Conservation (phyloP, 2,797 vertebrate species). For the Galago senegalensis region DNA sequence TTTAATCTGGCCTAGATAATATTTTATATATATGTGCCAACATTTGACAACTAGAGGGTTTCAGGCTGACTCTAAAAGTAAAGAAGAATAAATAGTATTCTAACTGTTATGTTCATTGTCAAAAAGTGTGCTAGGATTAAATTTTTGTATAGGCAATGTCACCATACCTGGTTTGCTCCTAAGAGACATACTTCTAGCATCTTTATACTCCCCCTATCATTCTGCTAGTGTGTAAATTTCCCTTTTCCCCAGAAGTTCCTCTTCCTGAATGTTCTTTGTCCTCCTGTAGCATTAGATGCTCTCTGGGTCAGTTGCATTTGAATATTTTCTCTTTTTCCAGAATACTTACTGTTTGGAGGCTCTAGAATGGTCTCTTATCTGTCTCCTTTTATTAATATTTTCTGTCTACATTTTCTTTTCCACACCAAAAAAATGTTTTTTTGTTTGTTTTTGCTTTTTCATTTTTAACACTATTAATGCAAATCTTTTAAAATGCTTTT, state of each 20-base stretch:
- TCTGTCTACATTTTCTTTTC: not conserved
- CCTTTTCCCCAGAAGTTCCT: not conserved
- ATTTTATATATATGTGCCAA: slow-evolving; percentile 1
- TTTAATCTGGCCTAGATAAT: not conserved
- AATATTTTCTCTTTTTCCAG: not conserved
- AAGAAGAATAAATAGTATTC: not conserved
- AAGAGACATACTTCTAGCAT: not conserved
- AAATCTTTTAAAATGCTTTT: not conserved
- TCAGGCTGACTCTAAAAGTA: slow-evolving; percentile 17
- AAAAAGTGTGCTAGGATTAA: not conserved
- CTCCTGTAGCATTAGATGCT: not conserved
- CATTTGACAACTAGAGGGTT: slow-evolving; percentile 28
- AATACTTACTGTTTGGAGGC: not conserved
- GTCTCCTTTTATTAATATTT: not conserved
- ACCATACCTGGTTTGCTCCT: not conserved
- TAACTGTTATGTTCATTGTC: not conserved
- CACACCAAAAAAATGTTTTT: not conserved
- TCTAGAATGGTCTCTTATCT: not conserved
- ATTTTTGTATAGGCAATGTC: not conserved
- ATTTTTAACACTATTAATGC: not conserved
- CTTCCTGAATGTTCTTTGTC: not conserved
- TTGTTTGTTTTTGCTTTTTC: not conserved
- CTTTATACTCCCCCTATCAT: not conserved
- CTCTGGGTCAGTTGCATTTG: not conserved
- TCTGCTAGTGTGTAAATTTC: not conserved